Evolutionary conservation across 1,140 invertebrate species (phyloP).

Genomic region (Drosophila subobscura): DNA sequence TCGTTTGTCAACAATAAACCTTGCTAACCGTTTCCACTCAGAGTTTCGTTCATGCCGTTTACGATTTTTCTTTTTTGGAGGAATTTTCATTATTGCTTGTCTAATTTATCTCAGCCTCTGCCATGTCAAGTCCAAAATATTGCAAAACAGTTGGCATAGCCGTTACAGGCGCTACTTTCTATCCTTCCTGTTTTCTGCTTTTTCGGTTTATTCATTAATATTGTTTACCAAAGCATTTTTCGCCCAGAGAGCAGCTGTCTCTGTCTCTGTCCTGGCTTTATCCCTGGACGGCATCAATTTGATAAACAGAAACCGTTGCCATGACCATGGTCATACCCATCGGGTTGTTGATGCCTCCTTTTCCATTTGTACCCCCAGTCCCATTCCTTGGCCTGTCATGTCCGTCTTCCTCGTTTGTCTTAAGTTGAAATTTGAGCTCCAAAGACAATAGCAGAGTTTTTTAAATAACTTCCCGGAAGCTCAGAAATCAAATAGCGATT

Average conservation of each 20-base stretch:
- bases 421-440: slow-evolving; percentile 63
- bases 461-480: slow-evolving; percentile 52
- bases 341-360: not conserved
- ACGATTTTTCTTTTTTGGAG: not conserved
- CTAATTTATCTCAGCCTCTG: not conserved
- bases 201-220: slow-evolving; percentile 64
- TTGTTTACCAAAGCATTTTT: slow-evolving; percentile 63
- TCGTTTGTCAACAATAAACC: too few relatives aligned
- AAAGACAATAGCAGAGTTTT: slow-evolving; percentile 61
- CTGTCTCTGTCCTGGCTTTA: slow-evolving; percentile 32
- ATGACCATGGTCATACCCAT: slow-evolving; percentile 27
- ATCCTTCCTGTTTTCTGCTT: slow-evolving; percentile 1
- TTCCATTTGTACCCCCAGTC: not conserved
- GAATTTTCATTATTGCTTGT: not conserved
- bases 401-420: slow-evolving; percentile 57
- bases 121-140: slow-evolving; percentile 20
- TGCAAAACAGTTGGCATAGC: slow-evolving; percentile 42
- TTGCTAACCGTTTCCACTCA: too few relatives aligned
- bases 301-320: slow-evolving; percentile 34
- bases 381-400: slow-evolving; percentile 39
- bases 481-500: slow-evolving; percentile 33
- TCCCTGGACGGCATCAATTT: slow-evolving; percentile 29
- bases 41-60: too few relatives aligned
- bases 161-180: not conserved
- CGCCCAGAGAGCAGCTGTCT: slow-evolving; percentile 40